phyloP scores from a whole-genome alignment of 2,797 vertebrate species.

The Cuniculus paca region DNA sequence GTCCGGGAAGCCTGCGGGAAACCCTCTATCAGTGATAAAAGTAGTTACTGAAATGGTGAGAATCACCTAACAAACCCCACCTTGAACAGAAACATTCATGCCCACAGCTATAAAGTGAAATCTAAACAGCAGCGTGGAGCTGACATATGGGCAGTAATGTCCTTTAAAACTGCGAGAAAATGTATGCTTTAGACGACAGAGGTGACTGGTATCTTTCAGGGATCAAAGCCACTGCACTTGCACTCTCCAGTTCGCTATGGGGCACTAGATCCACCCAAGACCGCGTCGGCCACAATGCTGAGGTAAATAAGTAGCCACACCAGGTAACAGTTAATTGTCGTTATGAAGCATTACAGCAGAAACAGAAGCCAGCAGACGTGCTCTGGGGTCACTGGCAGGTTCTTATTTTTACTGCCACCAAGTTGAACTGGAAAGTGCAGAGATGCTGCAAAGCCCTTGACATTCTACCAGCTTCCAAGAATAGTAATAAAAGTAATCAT shows the following conservation, averaged over 20 bases:
- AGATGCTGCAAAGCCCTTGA: slow-evolving; percentile 2
- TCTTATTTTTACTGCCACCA: slow-evolving; percentile 74
- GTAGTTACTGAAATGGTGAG: background rate
- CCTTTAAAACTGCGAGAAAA: background rate
- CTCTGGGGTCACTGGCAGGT: slow-evolving; percentile 45
- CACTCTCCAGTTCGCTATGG: slow-evolving; percentile 25
- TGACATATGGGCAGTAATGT: background rate
- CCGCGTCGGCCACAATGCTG: background rate
- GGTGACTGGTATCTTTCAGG: slow-evolving; percentile 37
- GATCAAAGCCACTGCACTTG: slow-evolving; percentile 52
- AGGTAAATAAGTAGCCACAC: slow-evolving; percentile 39
- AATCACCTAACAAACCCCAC: too few species aligned
- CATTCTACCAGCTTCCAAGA: slow-evolving; percentile 72
- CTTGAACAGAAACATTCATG: background rate
- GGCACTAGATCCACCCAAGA: slow-evolving; percentile 65
- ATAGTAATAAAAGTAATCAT: slow-evolving; percentile 42
- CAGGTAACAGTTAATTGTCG: slow-evolving; percentile 4
- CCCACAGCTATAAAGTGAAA: background rate
- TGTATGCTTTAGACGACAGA: background rate
- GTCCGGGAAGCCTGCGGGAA: background rate
- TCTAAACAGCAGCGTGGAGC: background rate
- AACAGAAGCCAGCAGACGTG: background rate
- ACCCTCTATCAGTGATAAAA: background rate
- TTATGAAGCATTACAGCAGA: background rate
- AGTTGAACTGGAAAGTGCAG: slow-evolving; percentile 57